Evolutionary conservation across 2,888 invertebrate genomes (phyloP).

Genomic region (Megastigmus dorsalis): DNA sequence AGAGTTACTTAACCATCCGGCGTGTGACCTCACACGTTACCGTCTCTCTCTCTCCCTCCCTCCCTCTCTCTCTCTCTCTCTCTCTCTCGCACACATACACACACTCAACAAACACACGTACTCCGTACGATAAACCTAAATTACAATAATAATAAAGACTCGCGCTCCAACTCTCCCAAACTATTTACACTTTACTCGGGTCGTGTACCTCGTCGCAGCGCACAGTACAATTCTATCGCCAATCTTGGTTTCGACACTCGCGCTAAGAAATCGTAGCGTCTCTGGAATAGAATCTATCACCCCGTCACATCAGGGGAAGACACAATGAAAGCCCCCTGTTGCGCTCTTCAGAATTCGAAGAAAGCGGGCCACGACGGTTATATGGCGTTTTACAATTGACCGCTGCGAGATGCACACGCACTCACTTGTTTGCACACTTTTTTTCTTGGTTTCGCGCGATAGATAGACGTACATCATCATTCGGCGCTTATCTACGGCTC

Average conservation of each 20-base stretch:
- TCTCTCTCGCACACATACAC: constrained; percentile 1
- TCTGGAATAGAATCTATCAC: not conserved
- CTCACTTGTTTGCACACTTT: too few species aligned
- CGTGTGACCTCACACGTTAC: not conserved
- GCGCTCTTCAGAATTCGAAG: constrained; percentile 12
- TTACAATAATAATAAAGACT: constrained; percentile 51
- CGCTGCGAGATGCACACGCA: constrained; percentile 9
- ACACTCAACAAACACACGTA: constrained; percentile 2
- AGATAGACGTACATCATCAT: not conserved
- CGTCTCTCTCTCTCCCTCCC: constrained; percentile 12
- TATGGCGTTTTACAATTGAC: too few species aligned
- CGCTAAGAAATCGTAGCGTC: constrained; percentile 39
- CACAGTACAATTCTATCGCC: constrained; percentile 22
- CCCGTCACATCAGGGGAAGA: not conserved
- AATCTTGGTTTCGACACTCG: constrained; percentile 44
- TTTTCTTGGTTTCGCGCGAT: too few species aligned
- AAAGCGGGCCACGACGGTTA: not conserved
- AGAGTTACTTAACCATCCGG: constrained; percentile 12
- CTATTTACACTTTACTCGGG: constrained; percentile 46
- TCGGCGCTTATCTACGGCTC: constrained; percentile 48
- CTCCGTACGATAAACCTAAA: constrained; percentile 34
- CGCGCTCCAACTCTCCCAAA: constrained; percentile 36
- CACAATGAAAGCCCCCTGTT: too few species aligned
- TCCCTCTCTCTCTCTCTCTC: constrained; percentile 22
- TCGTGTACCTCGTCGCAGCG: constrained; percentile 26